Conservation (phyloP, 2,113 vertebrate genomes). For the Cephalopterus ornatus region DNA sequence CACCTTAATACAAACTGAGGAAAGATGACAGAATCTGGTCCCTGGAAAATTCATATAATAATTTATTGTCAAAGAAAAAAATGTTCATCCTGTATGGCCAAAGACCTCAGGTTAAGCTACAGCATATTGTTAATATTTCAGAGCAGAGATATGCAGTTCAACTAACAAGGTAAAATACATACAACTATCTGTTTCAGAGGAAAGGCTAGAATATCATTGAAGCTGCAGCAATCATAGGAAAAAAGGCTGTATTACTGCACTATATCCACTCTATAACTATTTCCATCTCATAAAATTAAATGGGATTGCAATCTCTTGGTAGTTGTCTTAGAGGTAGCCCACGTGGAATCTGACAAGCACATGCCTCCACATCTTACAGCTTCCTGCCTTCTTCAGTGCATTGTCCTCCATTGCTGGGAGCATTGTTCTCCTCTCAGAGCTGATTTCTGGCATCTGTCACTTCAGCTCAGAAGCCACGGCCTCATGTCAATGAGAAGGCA, state of each 20-base stretch:
- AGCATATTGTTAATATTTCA: not conserved
- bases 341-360: not conserved
- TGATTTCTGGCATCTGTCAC: not conserved
- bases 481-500: slow-evolving; percentile 5
- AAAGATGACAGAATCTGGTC: not conserved
- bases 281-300: not conserved
- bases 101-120: not conserved
- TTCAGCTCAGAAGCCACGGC: not conserved
- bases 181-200: not conserved
- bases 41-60: not conserved
- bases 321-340: not conserved
- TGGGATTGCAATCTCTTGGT: not conserved
- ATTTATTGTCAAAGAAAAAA: not conserved
- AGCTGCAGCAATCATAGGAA: not conserved
- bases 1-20: not conserved
- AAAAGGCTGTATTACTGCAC: not conserved
- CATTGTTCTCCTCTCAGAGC: not conserved
- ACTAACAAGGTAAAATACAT: not conserved
- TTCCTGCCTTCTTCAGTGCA: not conserved
- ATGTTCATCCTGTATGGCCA: rapidly evolving
- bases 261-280: not conserved
- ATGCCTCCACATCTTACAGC: not conserved
- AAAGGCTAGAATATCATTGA: not conserved
- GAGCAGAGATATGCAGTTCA: not conserved
- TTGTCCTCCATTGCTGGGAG: not conserved